These are phyloP conservation scores for Macroglossus sobrinus DNA, from an alignment of 2,113 vertebrate species.

Conservation along the genomic window DNA sequence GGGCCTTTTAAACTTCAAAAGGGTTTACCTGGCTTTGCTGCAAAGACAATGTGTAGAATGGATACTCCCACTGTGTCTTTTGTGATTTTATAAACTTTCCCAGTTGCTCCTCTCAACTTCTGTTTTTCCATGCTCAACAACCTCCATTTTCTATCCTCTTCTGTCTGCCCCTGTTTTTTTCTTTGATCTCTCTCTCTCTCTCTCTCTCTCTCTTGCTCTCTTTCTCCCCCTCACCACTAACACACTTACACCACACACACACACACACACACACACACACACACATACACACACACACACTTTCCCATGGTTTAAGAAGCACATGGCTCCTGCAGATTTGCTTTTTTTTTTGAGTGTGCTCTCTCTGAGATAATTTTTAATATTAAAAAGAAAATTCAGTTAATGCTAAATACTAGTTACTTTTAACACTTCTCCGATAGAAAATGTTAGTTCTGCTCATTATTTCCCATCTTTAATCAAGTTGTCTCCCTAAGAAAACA, in stretches of 20 bases:
- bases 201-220: fast-evolving
- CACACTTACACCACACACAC: no score
- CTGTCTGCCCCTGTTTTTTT: neutral
- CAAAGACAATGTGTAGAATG: neutral
- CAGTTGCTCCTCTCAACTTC: neutral
- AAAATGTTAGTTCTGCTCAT: neutral
- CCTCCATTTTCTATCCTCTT: neutral
- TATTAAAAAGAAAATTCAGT: slow-evolving; percentile 29
- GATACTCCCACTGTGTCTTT: neutral
- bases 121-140: neutral
- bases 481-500: slow-evolving; percentile 20
- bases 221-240: no score
- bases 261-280: neutral
- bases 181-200: neutral
- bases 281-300: neutral
- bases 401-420: neutral
- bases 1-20: neutral
- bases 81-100: neutral
- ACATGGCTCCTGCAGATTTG: neutral
- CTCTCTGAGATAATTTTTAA: slow-evolving; percentile 18
- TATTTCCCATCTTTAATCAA: slow-evolving; percentile 24
- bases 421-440: neutral
- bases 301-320: neutral
- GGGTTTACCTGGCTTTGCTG: neutral
- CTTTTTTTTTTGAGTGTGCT: neutral